phyloP scores from a whole-genome alignment of 2,113 vertebrate genomes.

The Pipa parva region DNA sequence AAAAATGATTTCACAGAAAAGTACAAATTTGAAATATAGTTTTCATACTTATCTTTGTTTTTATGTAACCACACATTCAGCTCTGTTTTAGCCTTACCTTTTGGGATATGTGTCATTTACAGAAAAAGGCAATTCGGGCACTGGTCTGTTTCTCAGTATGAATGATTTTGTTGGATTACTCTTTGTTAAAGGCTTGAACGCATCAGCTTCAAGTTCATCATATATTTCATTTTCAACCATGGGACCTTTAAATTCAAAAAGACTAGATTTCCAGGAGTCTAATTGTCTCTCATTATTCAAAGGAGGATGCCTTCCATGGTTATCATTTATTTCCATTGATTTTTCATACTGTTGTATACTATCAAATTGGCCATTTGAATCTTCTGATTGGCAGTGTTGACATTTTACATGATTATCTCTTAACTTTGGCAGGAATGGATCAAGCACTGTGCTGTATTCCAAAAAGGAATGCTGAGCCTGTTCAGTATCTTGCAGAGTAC shows the following conservation, averaged over 20 bases:
- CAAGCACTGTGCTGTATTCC: constrained; percentile 13
- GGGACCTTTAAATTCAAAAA: constrained; percentile 64
- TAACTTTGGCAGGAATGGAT: not conserved
- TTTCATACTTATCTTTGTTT: too few relatives aligned
- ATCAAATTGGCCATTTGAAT: not conserved
- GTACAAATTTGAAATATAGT: too few relatives aligned
- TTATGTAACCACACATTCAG: not conserved
- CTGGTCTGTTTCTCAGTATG: constrained; percentile 80
- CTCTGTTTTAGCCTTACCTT: constrained; percentile 4
- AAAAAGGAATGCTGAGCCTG: constrained; percentile 27
- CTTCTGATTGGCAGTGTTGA: not conserved
- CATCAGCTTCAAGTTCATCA: not conserved
- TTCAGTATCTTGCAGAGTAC: constrained; percentile 23
- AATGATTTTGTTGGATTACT: constrained; percentile 64
- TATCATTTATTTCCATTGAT: not conserved
- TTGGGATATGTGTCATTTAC: constrained; percentile 35
- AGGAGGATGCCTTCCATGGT: not conserved
- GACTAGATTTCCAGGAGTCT: not conserved
- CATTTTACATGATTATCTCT: not conserved
- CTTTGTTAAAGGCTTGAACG: not conserved
- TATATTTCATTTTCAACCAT: constrained; percentile 90
- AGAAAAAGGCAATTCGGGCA: constrained; percentile 75
- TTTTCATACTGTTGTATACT: not conserved
- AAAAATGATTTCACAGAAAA: too few relatives aligned
- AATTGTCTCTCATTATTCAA: not conserved